Evolutionary conservation across 92 coral and sea anemone genomes (phyloP), one percentile per base, ranked within the genome.

Genomic region (Bergia sp.): DNA sequence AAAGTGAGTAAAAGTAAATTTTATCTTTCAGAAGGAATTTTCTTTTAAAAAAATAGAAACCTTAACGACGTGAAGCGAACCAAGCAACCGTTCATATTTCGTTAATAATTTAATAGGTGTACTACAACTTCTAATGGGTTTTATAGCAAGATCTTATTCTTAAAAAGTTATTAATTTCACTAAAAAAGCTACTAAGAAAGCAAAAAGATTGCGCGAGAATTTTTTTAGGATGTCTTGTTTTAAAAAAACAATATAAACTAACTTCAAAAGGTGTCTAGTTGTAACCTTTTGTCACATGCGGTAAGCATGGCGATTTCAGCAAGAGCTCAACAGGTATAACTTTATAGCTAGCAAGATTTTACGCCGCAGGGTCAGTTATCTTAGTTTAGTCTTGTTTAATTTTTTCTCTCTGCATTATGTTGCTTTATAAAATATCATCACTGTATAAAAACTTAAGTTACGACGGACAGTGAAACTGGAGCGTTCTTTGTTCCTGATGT

Each of bases 401-500:
- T 38, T 38, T 5, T 73, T 37, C 77, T 37, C 11, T 42, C 20
- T 73, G 74, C 11, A 67, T 67, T n/a, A 67, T 2, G 44, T 38
- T 73, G 5, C 21, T 37, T 73, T 18, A 20, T 37, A 38, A 73
- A 53, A 39, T 74, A 11, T 74, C 4, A 15, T 5, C 13, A 37
- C 43, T 38, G 41, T 37, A 74, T 10, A 72, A 4, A 21, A 45
- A 45, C 10, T 10, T 29, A 36, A 47, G 69, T 79, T 45, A 39
- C 83, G 43, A 37, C 67, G 21, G 41, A 29, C 79, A 38, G 38
- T 69, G 87, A 84, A 84, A 44, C 47, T 16, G 58, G 88, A 82
- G 69, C 94, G 91, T 80, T 89, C 77, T 85, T 91, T 53, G 76
- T 58, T 85, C 37, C 88, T 91, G 94, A 91, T 89, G 94, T 91